Conservation (phyloP, 2,888 invertebrate species). For the Drosophila nr. medialis region DNA sequence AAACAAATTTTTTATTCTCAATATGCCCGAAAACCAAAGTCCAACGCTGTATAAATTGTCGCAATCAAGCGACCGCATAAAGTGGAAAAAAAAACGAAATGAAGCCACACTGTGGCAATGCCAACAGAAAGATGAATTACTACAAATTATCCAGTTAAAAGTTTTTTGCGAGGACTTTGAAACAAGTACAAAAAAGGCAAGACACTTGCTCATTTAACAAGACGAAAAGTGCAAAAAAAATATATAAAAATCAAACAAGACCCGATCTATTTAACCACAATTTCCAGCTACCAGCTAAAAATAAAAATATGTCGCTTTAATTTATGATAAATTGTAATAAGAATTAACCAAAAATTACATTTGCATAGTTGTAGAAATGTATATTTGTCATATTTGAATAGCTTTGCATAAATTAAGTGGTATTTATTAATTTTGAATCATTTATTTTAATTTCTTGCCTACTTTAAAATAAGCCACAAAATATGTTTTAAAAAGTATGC, state of each 20-base stretch:
- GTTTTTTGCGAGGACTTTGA: conserved; percentile 52
- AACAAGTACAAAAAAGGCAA: conserved; percentile 35
- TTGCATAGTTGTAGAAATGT: not conserved
- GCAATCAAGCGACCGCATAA: conserved; percentile 71
- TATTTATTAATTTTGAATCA: not conserved
- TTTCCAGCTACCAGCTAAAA: conserved; percentile 19
- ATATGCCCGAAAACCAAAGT: conserved; percentile 59
- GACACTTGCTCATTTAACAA: conserved; percentile 39
- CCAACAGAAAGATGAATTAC: conserved; percentile 78
- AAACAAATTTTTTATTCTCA: conserved; percentile 18
- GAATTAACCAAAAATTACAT: not conserved
- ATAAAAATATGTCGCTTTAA: not conserved
- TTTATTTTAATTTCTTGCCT: not conserved
- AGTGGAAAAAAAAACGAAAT: conserved; percentile 18
- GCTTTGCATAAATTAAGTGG: too few species aligned
- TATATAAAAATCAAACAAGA: not conserved
- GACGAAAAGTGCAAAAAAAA: conserved; percentile 15
- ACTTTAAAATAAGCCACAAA: not conserved
- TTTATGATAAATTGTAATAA: not conserved
- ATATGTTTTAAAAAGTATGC: not conserved
- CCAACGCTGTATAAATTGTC: conserved; percentile 74
- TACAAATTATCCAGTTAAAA: conserved; percentile 80
- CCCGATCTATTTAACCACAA: conserved; percentile 33
- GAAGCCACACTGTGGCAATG: conserved; percentile 26
- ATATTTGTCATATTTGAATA: not conserved